These are phyloP conservation scores for Varanus salvator DNA, from an alignment of 2,113 vertebrate species.

Conservation along the genomic window DNA sequence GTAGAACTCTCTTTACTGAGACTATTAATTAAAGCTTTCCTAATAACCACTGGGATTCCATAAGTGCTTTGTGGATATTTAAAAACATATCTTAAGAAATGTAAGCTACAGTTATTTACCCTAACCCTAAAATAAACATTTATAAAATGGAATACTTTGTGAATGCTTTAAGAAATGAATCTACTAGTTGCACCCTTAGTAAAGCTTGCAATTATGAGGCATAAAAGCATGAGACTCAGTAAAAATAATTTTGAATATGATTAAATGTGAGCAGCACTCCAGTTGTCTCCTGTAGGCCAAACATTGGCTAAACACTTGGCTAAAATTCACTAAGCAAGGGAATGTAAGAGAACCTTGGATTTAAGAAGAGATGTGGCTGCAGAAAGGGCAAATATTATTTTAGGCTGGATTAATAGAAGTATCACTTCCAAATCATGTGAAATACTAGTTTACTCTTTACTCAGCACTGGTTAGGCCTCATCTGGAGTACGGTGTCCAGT, in stretches of 20 bases:
- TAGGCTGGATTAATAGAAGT: too few relatives aligned
- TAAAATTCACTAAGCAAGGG: neutral
- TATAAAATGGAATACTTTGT: conserved; percentile 19
- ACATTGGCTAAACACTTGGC: neutral
- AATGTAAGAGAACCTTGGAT: neutral
- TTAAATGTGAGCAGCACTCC: neutral
- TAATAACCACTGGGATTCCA: conserved; percentile 28
- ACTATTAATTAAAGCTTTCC: conserved; percentile 44
- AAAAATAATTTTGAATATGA: neutral
- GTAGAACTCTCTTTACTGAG: conserved; percentile 19
- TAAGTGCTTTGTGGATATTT: fast-evolving
- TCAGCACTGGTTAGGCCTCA: too few relatives aligned
- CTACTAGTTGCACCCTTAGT: neutral
- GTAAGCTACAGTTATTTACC: conserved; percentile 42
- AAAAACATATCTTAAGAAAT: conserved; percentile 51
- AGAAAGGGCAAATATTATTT: too few relatives aligned
- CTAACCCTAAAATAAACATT: neutral
- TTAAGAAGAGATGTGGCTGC: neutral
- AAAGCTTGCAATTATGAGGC: neutral
- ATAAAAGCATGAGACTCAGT: neutral
- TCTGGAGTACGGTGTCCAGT: too few relatives aligned
- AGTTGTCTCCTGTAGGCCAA: neutral
- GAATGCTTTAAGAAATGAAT: conserved; percentile 29
- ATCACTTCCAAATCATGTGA: too few relatives aligned
- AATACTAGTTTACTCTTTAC: too few relatives aligned